phyloP scores from a whole-genome alignment of 2,888 invertebrate species.

The Seira musarum region DNA sequence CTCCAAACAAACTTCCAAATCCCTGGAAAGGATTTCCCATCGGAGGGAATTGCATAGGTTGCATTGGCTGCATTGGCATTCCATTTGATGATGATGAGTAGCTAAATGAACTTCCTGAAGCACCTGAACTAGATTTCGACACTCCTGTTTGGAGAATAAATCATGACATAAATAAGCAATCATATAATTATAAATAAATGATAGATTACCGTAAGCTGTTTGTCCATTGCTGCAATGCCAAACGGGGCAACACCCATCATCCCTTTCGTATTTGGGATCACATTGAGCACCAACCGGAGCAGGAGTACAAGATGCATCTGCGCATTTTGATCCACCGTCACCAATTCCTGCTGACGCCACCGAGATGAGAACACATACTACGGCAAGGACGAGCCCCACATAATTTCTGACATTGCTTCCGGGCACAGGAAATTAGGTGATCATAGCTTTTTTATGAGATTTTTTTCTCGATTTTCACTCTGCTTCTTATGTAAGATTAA shows the following conservation, averaged over 20 bases:
- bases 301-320: conserved; percentile 51
- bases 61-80: neutral
- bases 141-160: neutral
- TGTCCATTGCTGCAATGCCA: conserved; percentile 56
- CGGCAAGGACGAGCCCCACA: conserved; percentile 16
- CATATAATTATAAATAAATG: neutral
- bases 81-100: neutral
- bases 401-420: no score
- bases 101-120: neutral
- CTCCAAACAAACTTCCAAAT: conserved; percentile 17
- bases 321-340: conserved; percentile 46
- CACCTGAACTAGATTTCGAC: neutral
- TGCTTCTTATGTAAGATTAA: no score
- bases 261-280: conserved; percentile 46
- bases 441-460: no score
- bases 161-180: neutral
- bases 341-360: conserved; percentile 27
- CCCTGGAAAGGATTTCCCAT: neutral
- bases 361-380: conserved; percentile 19
- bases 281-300: conserved; percentile 46
- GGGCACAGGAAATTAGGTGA: no score
- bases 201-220: conserved; percentile 33
- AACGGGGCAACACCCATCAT: conserved; percentile 60
- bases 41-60: neutral
- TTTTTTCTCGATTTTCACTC: no score